Evolutionary conservation across 2,797 vertebrate species (phyloP), one percentile per base, ranked within the genome.

Genomic region (Chromis chromis): DNA sequence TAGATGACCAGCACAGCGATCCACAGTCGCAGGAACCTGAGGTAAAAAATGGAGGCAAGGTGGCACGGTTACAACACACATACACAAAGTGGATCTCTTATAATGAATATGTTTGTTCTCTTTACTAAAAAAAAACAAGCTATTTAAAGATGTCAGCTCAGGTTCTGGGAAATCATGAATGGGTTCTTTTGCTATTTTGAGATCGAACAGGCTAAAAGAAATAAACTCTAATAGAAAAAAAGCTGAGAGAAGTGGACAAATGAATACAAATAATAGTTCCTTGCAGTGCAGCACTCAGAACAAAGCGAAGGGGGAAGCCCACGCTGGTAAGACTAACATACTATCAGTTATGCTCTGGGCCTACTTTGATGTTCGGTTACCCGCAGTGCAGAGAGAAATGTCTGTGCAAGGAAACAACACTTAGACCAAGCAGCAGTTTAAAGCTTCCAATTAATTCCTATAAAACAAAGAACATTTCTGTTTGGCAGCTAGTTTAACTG

Each of bases 1-100:
- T 98, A 98, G 90, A 98, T 97, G 60, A 98, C 97, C 86, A 98
- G 90, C 85, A 98, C 95, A 0, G 97, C 97, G 14, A 97, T 97
- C 96, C 96, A 98, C 31, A 98, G 90, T 40, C 97, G 93, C 81
- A 98, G 90, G 90, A 98, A 98, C 85, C 97, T 98, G 84, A 36
- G 57, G 9, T 6, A 59, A 6, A n/a, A 65, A 19, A 17, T 5
- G 27, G 10, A 31, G 17, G 1, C 31, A 33, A 16, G 9, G 40
- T 5, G 13, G 19, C 3, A 33, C 0, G 2, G 57, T 75, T 57
- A 59, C 1, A 61, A 60, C 12, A 44, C 16, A 44, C 17, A 44
- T 5, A 31, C 31, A 31, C 31, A 31, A 31, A 31, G 8, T 31
- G 31, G 6, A 50, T 16, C 21, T 22, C 31, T 22, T 16, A 53